A percentile compares a stretch with the other conserved stretches of the same genome.
Evolutionary conservation across 2,888 invertebrate genomes (phyloP).

Genomic region (Cerceris ruficornis): DNA sequence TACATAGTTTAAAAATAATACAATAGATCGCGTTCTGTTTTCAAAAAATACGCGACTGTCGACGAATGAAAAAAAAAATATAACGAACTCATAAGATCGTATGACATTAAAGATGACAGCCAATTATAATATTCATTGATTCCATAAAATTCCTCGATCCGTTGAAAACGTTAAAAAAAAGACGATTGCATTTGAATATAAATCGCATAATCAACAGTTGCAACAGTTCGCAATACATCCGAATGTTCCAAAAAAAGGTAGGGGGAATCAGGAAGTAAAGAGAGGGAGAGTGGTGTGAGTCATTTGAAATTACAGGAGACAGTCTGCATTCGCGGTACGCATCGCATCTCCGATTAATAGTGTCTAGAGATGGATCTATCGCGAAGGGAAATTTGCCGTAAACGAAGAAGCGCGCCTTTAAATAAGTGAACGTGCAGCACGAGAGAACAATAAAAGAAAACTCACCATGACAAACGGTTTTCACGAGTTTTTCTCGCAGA

Average conservation of each 20-base stretch:
- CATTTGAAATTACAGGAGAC: slow-evolving; percentile 45
- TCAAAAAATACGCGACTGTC: too few species aligned
- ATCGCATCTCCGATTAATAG: slow-evolving; percentile 49
- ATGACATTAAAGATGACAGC: too few species aligned
- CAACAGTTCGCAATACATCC: background rate
- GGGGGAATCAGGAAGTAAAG: slow-evolving; percentile 6
- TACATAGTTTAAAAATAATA: too few species aligned
- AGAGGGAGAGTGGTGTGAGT: slow-evolving; percentile 38
- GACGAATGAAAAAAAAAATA: too few species aligned
- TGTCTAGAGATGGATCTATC: slow-evolving; percentile 5
- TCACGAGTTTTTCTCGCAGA: background rate
- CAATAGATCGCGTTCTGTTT: too few species aligned
- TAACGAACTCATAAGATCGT: background rate
- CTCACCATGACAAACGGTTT: slow-evolving; percentile 56
- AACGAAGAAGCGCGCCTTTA: slow-evolving; percentile 33
- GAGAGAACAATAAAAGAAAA: slow-evolving; percentile 37
- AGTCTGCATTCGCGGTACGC: slow-evolving; percentile 13
- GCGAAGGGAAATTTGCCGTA: background rate
- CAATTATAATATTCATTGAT: too few species aligned
- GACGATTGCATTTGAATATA: background rate
- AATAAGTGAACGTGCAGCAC: background rate
- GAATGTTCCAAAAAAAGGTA: background rate
- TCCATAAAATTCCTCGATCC: too few species aligned
- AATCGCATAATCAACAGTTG: slow-evolving; percentile 5
- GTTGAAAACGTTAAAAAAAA: background rate